Evolutionary conservation across 1,140 invertebrate species (phyloP).

Genomic region (Campoletis sonorensis): DNA sequence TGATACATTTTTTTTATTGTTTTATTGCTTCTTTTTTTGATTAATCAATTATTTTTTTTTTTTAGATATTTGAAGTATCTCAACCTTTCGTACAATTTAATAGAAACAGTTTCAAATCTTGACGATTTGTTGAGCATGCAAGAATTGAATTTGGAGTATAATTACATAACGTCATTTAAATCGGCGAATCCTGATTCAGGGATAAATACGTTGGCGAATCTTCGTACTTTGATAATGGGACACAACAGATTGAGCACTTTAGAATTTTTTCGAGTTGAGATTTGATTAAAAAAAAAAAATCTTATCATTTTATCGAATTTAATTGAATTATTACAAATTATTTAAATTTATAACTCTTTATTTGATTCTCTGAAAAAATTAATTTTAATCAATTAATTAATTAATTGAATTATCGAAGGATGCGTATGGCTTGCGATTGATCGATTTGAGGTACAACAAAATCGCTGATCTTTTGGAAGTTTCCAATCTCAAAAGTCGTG

Average conservation of each 20-base stretch:
- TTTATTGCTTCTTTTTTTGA: too few species aligned
- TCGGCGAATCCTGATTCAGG: conserved; percentile 40
- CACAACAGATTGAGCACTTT: conserved; percentile 61
- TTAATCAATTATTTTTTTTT: too few species aligned
- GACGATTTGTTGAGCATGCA: conserved; percentile 60
- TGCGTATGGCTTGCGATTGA: conserved; percentile 55
- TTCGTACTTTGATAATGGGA: conserved; percentile 56
- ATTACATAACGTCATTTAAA: conserved; percentile 61
- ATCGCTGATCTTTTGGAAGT: conserved; percentile 63
- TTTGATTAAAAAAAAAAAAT: too few species aligned
- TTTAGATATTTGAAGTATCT: conserved; percentile 62
- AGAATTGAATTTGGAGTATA: conserved; percentile 64
- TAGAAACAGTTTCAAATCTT: conserved; percentile 62
- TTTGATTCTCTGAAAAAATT: too few species aligned
- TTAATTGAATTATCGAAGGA: conserved; percentile 48
- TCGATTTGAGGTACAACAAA: conserved; percentile 66
- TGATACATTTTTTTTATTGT: too few species aligned
- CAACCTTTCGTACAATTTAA: conserved; percentile 64
- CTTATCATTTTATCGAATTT: too few species aligned
- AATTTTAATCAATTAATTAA: conserved; percentile 24
- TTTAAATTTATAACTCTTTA: too few species aligned
- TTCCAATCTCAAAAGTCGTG: conserved; percentile 56
- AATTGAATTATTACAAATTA: too few species aligned
- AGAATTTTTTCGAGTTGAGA: conserved; percentile 60
- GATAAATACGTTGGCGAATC: conserved; percentile 53